Evolutionary conservation across 2,888 invertebrate genomes (phyloP), one percentile per base, ranked within the genome.

Genomic region (Geophilus truncorum): DNA sequence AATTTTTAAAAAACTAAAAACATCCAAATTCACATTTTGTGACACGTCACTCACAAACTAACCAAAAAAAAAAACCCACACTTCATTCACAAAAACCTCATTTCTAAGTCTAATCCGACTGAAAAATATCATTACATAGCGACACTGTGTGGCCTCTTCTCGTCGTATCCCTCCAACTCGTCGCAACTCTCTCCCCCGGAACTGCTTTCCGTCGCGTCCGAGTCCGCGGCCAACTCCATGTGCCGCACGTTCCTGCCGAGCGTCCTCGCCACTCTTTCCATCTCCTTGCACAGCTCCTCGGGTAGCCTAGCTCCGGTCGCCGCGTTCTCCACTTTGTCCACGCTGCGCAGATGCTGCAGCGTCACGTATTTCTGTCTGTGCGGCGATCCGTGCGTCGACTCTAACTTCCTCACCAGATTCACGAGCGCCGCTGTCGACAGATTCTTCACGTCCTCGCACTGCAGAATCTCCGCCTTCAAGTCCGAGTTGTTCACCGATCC

Each of bases 111-210:
- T n/a, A n/a, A n/a, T n/a, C n/a, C n/a, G n/a, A n/a, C n/a, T 32
- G 32, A 32, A 32, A 32, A 32, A 32, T 6, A 9, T 6, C 32
- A 32, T 32, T 88, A 94, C 94, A 94, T 92, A 78, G 82, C 79
- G 34, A 79, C 75, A 25, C 10, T 30, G 18, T 51, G 80, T 18
- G 70, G 25, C 36, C 75, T 78, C 51, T 80, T 82, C 34, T 83
- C 82, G 25, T 81, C 79, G 77, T 82, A 83, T 34, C 82, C 83
- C 25, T 86, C 86, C 80, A 92, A 91, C 87, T 97, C 96, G 89
- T 97, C 96, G 87, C 94, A 94, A 85, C 95, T 96, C 87, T 97
- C 97, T 36, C 95, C 96, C 80, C 96, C 97, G 18, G 96, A 96
- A 85, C 96, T 96, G 82, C 95, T 95, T 18, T 93, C 95, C 0